phyloP scores from a whole-genome alignment of 2,888 invertebrate genomes.

The Eudemis profundana region DNA sequence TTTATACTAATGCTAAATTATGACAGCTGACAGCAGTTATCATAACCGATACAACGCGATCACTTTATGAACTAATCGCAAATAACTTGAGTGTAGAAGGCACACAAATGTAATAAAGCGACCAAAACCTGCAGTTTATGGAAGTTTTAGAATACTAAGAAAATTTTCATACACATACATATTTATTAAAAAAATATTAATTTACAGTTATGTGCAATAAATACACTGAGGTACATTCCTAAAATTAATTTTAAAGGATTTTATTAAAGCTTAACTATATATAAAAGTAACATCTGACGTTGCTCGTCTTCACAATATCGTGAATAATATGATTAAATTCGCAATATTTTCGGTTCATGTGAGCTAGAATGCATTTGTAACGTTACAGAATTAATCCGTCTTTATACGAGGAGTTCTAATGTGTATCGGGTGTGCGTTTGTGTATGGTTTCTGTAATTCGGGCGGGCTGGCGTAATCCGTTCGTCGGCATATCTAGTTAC shows the following conservation, averaged over 20 bases:
- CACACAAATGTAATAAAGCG: not conserved
- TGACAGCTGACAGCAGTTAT: conserved; percentile 46
- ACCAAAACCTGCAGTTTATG: no score
- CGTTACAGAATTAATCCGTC: conserved; percentile 76
- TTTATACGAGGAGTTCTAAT: conserved; percentile 75
- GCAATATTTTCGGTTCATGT: conserved; percentile 63
- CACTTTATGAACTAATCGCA: conserved; percentile 9
- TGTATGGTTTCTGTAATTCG: conserved; percentile 84
- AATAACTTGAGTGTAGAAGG: not conserved
- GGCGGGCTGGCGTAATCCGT: conserved; percentile 78
- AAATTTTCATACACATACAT: no score
- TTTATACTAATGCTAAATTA: conserved; percentile 60
- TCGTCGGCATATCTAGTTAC: conserved; percentile 77
- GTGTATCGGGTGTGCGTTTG: conserved; percentile 72
- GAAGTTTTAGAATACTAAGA: no score
- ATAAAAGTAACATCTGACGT: conserved; percentile 1
- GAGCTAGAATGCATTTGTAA: conserved; percentile 69
- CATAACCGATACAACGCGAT: conserved; percentile 43
- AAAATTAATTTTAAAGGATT: not conserved
- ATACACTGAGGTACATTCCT: not conserved
- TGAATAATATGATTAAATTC: conserved; percentile 52
- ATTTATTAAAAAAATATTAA: no score
- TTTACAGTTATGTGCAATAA: no score
- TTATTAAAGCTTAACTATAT: not conserved
- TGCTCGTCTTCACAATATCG: conserved; percentile 9